Evolutionary conservation across 2,113 vertebrate species (phyloP), one percentile per base, ranked within the genome.

Genomic region (Elanus axillaris): DNA sequence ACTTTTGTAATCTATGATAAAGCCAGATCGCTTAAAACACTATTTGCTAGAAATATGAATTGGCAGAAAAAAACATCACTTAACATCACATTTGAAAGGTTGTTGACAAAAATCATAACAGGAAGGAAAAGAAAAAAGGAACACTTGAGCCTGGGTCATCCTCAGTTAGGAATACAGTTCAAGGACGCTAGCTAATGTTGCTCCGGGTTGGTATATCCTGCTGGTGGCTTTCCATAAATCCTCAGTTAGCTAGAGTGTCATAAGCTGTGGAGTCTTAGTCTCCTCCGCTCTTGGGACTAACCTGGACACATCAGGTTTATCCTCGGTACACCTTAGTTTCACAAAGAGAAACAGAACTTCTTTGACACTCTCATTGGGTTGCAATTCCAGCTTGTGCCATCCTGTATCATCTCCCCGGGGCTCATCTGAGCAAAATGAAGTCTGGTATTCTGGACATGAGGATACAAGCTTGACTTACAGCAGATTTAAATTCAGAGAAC

Each of bases 281-380:
- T 69, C 43, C 18, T 82, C 34, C 58, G 68, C 50, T 91, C 45
- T 38, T 34, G 12, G 21, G 47, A 58, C 23, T 60, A 64, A 67
- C 9, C 18, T 74, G 64, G 32, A 68, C 14, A 62, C 7, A 52
- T 11, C 7, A 72, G 23, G 73, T 78, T 34, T 40, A 38, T 25
- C 22, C n/a, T 38, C 62, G 21, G 23, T 22, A 74, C 0, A 0
- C 32, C 16, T 25, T 6, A 7, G 11, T 25, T 52, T 9, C 4
- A 2, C 3, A 9, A 58, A 62, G 20, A 56, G 22, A 50, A 52
- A 58, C 1, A 77, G 29, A 66, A 64, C 18, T 16, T 53, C 21
- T 88, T 31, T 13, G 38, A 36, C 29, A 15, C 34, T 42, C 84
- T 31, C 43, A 40, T 68, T 11, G 60, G 45, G 59, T 25, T 64